Percentiles rank a stretch among this genome's conserved stretches.
These are phyloP conservation scores for Ephialtes manifestator DNA, from an alignment of 2,888 invertebrate genomes.

Conservation along the genomic window DNA sequence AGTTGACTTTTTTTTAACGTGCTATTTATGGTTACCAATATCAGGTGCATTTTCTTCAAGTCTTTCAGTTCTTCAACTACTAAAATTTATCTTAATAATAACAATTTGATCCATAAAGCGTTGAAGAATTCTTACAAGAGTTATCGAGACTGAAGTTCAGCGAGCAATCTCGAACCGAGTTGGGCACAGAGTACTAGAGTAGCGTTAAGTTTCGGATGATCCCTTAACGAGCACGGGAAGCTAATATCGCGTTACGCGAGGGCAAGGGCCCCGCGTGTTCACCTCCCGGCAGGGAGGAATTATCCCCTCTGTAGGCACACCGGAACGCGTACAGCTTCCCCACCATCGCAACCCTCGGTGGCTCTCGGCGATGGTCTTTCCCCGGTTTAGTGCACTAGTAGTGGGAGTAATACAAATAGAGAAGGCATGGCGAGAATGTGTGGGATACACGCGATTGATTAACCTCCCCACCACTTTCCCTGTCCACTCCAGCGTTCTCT, in stretches of 20 bases:
- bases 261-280: constrained; percentile 19
- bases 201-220: constrained; percentile 70
- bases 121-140: neutral
- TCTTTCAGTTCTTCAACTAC: neutral
- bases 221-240: constrained; percentile 66
- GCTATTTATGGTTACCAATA: no score
- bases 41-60: neutral
- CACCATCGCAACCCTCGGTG: constrained; percentile 61
- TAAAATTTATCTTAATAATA: neutral
- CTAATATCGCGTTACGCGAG: constrained; percentile 66
- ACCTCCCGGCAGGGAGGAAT: constrained; percentile 45
- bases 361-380: constrained; percentile 43
- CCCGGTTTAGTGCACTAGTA: constrained; percentile 8
- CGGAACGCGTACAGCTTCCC: constrained; percentile 51
- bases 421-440: constrained; percentile 37
- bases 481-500: constrained; percentile 13
- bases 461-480: constrained; percentile 57
- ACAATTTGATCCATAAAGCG: constrained; percentile 24
- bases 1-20: no score
- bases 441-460: constrained; percentile 67
- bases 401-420: constrained; percentile 47
- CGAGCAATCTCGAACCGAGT: constrained; percentile 49
- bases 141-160: constrained; percentile 15
- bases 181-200: constrained; percentile 44
- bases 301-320: constrained; percentile 44